A percentile compares a stretch with the other conserved stretches of the same genome.
Evolutionary conservation across 1,140 invertebrate genomes (phyloP).

Genomic region (Scaptomyza montana): DNA sequence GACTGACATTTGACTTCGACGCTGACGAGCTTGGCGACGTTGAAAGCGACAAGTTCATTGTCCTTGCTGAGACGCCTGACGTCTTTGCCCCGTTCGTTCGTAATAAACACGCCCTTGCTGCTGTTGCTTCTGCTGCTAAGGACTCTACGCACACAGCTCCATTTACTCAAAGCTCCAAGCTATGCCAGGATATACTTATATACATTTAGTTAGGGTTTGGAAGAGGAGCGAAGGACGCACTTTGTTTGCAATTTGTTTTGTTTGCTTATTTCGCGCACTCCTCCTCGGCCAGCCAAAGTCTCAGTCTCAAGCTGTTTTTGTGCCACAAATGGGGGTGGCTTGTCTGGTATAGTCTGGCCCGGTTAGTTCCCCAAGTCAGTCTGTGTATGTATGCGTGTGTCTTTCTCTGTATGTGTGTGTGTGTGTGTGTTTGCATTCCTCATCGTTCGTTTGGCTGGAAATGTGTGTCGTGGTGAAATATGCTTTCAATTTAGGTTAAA

Average conservation of each 20-base stretch:
- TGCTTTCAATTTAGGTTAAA: slow-evolving; percentile 64
- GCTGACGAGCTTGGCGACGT: slow-evolving; percentile 71
- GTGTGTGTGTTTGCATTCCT: slow-evolving; percentile 21
- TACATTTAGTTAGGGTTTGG: neutral
- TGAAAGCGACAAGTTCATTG: slow-evolving; percentile 81
- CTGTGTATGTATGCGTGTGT: slow-evolving; percentile 15
- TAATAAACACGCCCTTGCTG: slow-evolving; percentile 68
- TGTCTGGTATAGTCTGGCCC: slow-evolving; percentile 20
- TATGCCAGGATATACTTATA: neutral
- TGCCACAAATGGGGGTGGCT: slow-evolving; percentile 31
- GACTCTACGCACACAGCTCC: slow-evolving; percentile 41
- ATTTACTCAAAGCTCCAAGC: neutral
- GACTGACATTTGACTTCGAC: slow-evolving; percentile 79
- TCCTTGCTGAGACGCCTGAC: slow-evolving; percentile 54
- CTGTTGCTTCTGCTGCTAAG: neutral
- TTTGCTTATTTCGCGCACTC: slow-evolving; percentile 67
- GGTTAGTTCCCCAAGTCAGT: slow-evolving; percentile 10
- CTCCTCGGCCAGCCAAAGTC: slow-evolving; percentile 18
- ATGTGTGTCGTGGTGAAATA: slow-evolving; percentile 60
- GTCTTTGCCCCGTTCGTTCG: slow-evolving; percentile 17
- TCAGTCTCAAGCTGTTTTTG: slow-evolving; percentile 33
- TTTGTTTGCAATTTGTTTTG: slow-evolving; percentile 82
- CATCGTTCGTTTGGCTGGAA: slow-evolving; percentile 23
- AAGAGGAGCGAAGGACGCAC: slow-evolving; percentile 63
- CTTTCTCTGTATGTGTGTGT: slow-evolving; percentile 11